Percentiles rank a stretch among this genome's conserved stretches.
Evolutionary conservation across 2,113 vertebrate species (phyloP).

Genomic region (Crotalus tigris): DNA sequence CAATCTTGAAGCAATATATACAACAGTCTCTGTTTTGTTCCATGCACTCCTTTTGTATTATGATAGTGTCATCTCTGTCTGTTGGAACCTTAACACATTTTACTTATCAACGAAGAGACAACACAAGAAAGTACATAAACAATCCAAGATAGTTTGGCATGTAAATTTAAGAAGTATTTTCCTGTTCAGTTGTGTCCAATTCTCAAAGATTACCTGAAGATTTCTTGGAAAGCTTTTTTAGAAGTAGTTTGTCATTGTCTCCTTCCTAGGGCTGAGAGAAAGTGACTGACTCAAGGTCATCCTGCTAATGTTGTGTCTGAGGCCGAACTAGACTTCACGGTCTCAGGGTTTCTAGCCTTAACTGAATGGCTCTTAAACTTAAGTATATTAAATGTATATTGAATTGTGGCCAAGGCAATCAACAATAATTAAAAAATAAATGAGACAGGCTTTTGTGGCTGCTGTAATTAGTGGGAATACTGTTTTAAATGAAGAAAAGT

Average conservation of each 20-base stretch:
- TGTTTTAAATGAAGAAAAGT: not conserved
- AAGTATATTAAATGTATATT: not conserved
- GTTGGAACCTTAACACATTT: not conserved
- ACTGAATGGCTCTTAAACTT: not conserved
- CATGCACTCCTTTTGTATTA: too few relatives aligned
- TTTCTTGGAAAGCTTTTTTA: not conserved
- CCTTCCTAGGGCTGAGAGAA: not conserved
- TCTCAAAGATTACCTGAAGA: not conserved
- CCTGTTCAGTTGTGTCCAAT: not conserved
- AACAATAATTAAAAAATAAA: not conserved
- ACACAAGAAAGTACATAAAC: not conserved
- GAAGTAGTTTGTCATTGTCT: not conserved
- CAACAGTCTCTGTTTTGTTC: too few relatives aligned
- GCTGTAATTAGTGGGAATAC: not conserved
- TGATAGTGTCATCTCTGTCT: too few relatives aligned
- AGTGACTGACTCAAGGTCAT: not conserved
- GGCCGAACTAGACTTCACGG: not conserved
- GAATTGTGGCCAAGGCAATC: not conserved
- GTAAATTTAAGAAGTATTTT: not conserved
- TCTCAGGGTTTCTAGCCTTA: not conserved
- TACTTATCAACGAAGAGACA: not conserved
- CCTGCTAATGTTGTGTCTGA: not conserved
- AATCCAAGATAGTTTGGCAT: not conserved
- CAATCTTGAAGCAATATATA: not conserved
- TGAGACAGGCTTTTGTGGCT: not conserved